phyloP scores from a whole-genome alignment of 1,140 invertebrate genomes.

The Ceratina japonica region DNA sequence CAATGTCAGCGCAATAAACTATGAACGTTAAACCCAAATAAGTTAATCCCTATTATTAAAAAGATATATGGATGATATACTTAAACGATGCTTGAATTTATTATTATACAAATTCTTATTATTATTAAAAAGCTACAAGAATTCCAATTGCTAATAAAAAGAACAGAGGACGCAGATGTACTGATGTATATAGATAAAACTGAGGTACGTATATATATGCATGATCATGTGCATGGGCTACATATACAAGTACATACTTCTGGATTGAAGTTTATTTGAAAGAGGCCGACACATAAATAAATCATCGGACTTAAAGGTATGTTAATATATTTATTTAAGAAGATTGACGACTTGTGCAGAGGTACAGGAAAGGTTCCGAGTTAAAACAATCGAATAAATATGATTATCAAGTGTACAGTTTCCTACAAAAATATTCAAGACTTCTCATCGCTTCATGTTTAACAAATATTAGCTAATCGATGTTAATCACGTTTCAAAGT shows the following conservation, averaged over 20 bases:
- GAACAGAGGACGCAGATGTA: no score
- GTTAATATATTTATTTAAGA: constrained; percentile 22
- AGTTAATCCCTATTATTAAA: no score
- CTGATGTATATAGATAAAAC: no score
- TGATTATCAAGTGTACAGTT: neutral
- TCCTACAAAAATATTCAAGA: neutral
- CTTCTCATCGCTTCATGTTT: neutral
- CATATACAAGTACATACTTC: no score
- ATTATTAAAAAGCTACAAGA: no score
- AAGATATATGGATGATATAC: no score
- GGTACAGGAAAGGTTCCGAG: neutral
- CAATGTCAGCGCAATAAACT: constrained; percentile 23
- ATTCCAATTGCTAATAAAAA: no score
- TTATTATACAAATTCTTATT: no score
- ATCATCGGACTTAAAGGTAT: neutral
- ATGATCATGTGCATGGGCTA: no score
- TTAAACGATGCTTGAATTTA: no score
- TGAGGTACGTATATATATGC: no score
- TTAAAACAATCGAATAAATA: neutral
- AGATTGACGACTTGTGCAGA: neutral
- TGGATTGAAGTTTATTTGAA: no score
- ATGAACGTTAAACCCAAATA: neutral
- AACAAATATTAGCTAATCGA: neutral
- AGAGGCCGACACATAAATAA: neutral
- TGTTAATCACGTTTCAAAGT: neutral